Base-by-base conservation (phyloP, 2,888 invertebrate species). In the Panorpa germanica region DNA sequence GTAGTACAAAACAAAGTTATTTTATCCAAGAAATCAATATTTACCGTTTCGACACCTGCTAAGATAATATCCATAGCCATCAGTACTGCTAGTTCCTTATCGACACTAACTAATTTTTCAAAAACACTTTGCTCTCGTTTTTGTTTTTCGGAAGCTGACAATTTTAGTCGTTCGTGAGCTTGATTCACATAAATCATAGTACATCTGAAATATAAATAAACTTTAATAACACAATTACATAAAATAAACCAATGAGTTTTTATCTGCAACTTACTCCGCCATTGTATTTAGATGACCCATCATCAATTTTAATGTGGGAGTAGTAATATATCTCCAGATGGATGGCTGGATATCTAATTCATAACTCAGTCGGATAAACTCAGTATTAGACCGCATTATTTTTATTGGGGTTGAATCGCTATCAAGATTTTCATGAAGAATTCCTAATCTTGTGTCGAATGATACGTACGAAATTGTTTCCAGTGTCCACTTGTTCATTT, bases 31-130 rank as follows among this genome's bases (percentile, higher is more conserved):
- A 7, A 10, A 30, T 13, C 29, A 21, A 23, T 16, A 11, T 23
- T 55, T 47, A 73, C 67, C 34, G 65, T 65, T 45, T 70, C 69
- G 11, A 69, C 55, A 16, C 68, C 69, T 8, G 63, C 67, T 15
- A 60, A 49, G n/a, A 70, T 35, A 55, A 65, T 58, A 40, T 70
- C 69, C 36, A 61, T 45, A 2, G 62, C 60, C 61, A 65, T 66
- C 4, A 61, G 51, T 6, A 55, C 38, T 1, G 66, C 68, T 4
- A 61, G 43, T 32, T 54, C 49, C 26, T 55, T 50, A 42, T 65
- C 58, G 8, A 56, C 49, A 24, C 48, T 47, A n/a, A 63, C 41
- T 20, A 70, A 40, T 35, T 56, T 55, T 39, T 66, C 59, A 34
- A 69, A 46, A 29, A 68, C 52, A 37, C 65, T 63, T 18, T 44